Conservation (phyloP, 2,113 vertebrate species). For the Xenopus laevis region DNA sequence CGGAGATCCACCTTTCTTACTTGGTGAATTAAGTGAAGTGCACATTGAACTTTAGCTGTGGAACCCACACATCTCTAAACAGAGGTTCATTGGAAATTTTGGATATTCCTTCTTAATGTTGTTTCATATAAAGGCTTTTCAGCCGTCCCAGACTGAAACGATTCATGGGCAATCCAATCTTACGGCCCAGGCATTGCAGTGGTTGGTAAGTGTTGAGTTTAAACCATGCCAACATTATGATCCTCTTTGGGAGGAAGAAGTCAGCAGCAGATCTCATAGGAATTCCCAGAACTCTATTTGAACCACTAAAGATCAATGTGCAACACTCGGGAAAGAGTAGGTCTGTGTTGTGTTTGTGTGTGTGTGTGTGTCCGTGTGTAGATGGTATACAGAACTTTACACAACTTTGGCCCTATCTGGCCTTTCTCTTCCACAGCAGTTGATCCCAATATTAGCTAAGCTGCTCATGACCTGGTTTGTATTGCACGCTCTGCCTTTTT, state of each 20-base stretch:
- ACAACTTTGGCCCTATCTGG: slow-evolving; percentile 99
- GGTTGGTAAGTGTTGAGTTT: too few relatives aligned
- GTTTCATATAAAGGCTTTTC: too few relatives aligned
- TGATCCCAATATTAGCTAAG: slow-evolving; percentile 99
- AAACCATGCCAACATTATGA: too few relatives aligned
- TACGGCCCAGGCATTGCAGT: too few relatives aligned
- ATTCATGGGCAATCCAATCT: too few relatives aligned
- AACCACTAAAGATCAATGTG: slow-evolving; percentile 19
- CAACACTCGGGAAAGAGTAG: slow-evolving; percentile 22
- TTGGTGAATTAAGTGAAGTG: slow-evolving; percentile 7
- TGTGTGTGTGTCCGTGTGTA: slow-evolving; percentile 84
- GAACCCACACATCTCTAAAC: too few relatives aligned
- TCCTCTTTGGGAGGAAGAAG: too few relatives aligned
- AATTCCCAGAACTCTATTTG: too few relatives aligned
- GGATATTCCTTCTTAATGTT: too few relatives aligned
- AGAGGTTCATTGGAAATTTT: too few relatives aligned
- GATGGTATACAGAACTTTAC: slow-evolving; percentile 95
- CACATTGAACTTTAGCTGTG: slow-evolving; percentile 19
- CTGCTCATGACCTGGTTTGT: slow-evolving; percentile 99
- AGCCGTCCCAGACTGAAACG: too few relatives aligned
- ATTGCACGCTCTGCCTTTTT: slow-evolving; percentile 99
- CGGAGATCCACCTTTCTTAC: slow-evolving; percentile 4
- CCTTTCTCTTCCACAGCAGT: slow-evolving; percentile 99
- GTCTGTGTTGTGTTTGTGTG: slow-evolving; percentile 75
- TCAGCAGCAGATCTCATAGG: too few relatives aligned